These are phyloP conservation scores for Zoroaster sp. DNA, from an alignment of 53 echinoderm and acorn worm genomes.

Conservation along the genomic window DNA sequence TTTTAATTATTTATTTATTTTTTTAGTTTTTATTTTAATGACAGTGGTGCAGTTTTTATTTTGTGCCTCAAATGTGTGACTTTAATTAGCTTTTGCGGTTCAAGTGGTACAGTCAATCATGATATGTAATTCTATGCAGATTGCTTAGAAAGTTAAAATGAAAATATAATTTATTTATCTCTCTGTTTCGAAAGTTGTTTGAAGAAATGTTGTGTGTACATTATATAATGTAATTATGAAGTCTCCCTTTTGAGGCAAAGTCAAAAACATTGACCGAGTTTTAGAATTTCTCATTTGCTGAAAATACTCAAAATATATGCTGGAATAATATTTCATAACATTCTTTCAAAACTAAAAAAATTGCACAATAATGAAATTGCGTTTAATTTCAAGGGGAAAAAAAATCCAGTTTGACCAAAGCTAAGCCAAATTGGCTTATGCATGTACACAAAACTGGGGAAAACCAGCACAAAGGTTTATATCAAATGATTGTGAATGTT, in stretches of 20 bases:
- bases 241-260: not conserved
- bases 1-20: too few species aligned
- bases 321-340: not conserved
- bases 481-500: not conserved
- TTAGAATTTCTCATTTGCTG: too few species aligned
- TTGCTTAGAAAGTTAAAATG: not conserved
- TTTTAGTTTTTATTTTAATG: not conserved
- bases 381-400: not conserved
- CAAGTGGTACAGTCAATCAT: not conserved
- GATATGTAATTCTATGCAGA: not conserved
- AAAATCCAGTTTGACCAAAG: too few species aligned
- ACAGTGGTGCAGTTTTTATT: not conserved
- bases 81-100: not conserved
- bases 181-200: not conserved
- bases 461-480: not conserved
- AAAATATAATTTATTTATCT: conserved; percentile 11
- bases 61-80: not conserved
- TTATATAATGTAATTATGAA: not conserved
- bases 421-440: not conserved
- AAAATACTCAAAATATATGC: not conserved
- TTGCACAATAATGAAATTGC: not conserved
- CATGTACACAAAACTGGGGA: not conserved
- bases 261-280: not conserved
- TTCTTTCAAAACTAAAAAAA: not conserved
- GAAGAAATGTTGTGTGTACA: not conserved